Evolutionary conservation across 1,140 invertebrate species (phyloP), one percentile per base, ranked within the genome.

Genomic region (Tenebrio molitor): DNA sequence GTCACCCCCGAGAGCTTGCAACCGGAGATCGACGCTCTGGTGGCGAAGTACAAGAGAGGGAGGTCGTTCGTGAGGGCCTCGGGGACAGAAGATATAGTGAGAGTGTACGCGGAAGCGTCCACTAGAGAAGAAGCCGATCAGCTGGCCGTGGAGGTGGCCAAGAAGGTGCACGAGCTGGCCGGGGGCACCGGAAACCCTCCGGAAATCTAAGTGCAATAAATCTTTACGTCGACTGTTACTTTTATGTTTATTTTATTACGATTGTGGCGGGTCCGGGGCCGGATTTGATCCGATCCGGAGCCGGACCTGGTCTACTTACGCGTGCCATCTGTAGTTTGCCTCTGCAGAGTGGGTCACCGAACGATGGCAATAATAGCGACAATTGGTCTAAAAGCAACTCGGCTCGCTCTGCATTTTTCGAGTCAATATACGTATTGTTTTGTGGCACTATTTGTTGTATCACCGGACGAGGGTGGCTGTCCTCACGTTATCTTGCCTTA

Each of bases 41-140:
- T 95, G 1, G 75, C 83, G 0, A 88, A 89, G 69, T 95, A 93
- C 81, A 81, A 84, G 4, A 87, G 87, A 77, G 95, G 91, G 0
- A 85, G 97, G 69, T 87, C 95, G 10, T 99, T 99, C 87, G 95
- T 98, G 0, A 88, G 97, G 70, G 94, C 98, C 0, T 99, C 97
- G 0, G 98, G 98, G 34, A 99, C 98, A 16, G 98, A 99, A 86
- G 95, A 99, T 84, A 86, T 99, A 21, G 94, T 99, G 1, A 87
- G 98, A 69, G 91, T 99, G 0, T 99, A 99, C 86, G 95, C 97
- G 0, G 98, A 99, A 86, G 96, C 96, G 3, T 88, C 92, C 21
- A 93, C 92, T 1, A 87, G 91, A 80, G 83, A 87, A 79, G 87
- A 91, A 34, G 89, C 91, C 7, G 89, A 96, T 69, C 87, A 87